A percentile compares a stretch with the other conserved stretches of the same genome.
Conservation (phyloP, 2,797 vertebrate species). For the Arvicola amphibius region DNA sequence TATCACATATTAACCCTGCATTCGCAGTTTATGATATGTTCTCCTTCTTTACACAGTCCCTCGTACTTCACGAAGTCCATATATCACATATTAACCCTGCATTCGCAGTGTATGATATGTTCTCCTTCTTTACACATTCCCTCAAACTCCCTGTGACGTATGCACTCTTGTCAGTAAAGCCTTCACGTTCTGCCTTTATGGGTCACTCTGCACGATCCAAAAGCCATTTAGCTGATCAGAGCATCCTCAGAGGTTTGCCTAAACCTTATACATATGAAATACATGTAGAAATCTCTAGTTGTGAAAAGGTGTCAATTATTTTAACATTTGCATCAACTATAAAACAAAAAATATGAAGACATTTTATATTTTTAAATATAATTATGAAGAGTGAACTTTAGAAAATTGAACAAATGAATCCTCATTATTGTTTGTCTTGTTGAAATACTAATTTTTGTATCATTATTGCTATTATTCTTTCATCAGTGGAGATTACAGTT, state of each 20-base stretch:
- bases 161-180: not conserved
- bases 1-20: slow-evolving; percentile 11
- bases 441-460: not conserved
- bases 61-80: slow-evolving; percentile 70
- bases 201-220: slow-evolving; percentile 63
- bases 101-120: slow-evolving; percentile 51
- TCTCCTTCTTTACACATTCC: not conserved
- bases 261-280: not conserved
- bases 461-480: not conserved
- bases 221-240: slow-evolving; percentile 67
- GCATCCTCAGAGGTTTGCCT: slow-evolving; percentile 68
- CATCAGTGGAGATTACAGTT: not conserved
- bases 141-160: not conserved
- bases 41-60: not conserved
- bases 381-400: not conserved
- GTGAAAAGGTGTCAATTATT: not conserved
- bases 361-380: too few species aligned
- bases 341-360: not conserved
- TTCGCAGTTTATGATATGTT: slow-evolving; percentile 48
- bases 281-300: not conserved
- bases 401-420: not conserved
- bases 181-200: slow-evolving; percentile 55
- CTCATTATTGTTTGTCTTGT: not conserved
- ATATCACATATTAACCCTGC: not conserved
- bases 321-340: not conserved